These are phyloP conservation scores for Uropetala carovei DNA, from an alignment of 2,888 invertebrate genomes.

Conservation along the genomic window DNA sequence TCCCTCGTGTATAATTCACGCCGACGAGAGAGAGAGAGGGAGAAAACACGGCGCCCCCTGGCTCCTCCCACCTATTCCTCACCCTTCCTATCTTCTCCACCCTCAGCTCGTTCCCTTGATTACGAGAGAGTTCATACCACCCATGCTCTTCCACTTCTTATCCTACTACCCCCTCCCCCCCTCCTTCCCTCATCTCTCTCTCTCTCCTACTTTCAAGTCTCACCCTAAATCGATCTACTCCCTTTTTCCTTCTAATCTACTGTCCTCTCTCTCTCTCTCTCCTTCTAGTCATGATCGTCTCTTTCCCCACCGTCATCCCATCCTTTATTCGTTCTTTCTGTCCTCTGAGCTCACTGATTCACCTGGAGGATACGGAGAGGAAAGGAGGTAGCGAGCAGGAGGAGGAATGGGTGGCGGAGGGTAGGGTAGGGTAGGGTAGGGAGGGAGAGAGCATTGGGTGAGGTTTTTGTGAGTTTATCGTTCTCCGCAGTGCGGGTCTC, in stretches of 20 bases:
- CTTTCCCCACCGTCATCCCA: background rate
- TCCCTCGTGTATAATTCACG: conserved; percentile 61
- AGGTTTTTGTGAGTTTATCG: conserved; percentile 9
- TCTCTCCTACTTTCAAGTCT: background rate
- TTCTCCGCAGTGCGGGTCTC: conserved; percentile 48
- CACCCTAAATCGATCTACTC: too few species aligned
- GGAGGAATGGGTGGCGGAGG: background rate
- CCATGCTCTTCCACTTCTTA: background rate
- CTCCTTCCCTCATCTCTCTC: background rate
- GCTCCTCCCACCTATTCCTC: conserved; percentile 18
- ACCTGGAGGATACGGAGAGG: background rate
- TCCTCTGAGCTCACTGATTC: background rate
- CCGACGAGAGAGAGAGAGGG: conserved; percentile 3
- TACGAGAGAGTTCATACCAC: conserved; percentile 39
- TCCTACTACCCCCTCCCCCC: background rate
- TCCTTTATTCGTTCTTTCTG: background rate
- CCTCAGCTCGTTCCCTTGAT: conserved; percentile 42
- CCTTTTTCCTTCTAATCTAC: too few species aligned
- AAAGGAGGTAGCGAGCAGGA: background rate
- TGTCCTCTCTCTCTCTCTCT: too few species aligned
- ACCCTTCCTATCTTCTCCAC: background rate
- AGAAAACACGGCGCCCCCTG: background rate
- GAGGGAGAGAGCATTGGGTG: background rate
- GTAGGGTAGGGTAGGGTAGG: background rate
- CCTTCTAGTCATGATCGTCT: background rate